Percentiles rank a stretch among this genome's conserved stretches.
These are phyloP conservation scores for Dendroctonus valens DNA, from an alignment of 1,140 invertebrate genomes.

Conservation along the genomic window DNA sequence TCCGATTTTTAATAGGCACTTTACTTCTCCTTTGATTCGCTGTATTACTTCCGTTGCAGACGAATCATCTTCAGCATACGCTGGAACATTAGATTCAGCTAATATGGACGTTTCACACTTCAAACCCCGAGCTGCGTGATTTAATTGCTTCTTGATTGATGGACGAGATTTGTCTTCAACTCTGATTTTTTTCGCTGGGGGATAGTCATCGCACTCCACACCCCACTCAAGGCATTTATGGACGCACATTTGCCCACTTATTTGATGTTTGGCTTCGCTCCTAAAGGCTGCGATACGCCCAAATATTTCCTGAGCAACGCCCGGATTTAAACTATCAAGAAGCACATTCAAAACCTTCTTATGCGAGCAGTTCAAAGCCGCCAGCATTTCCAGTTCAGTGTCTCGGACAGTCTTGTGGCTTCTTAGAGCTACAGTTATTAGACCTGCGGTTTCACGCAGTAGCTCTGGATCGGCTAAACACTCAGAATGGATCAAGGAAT, in stretches of 20 bases:
- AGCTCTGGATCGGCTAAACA: not conserved
- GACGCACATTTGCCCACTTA: not conserved
- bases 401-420: not conserved
- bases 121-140: too few species aligned
- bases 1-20: constrained; percentile 15
- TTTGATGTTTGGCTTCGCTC: not conserved
- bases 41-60: constrained; percentile 11
- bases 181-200: constrained; percentile 10
- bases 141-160: not conserved
- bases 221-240: constrained; percentile 21
- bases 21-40: constrained; percentile 21
- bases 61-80: not conserved
- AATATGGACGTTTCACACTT: too few species aligned
- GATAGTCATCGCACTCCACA: not conserved
- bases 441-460: constrained; percentile 3
- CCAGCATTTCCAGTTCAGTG: constrained; percentile 10
- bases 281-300: constrained; percentile 15
- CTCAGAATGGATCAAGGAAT: constrained; percentile 1
- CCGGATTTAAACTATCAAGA: constrained; percentile 11
- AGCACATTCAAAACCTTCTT: constrained; percentile 12
- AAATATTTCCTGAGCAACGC: constrained; percentile 14
- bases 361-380: constrained; percentile 6
- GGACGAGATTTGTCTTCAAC: not conserved
- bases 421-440: not conserved
- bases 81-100: not conserved